Evolutionary conservation across 1,140 invertebrate genomes (phyloP), one percentile per base, ranked within the genome.

Genomic region (Hetaerina americana): DNA sequence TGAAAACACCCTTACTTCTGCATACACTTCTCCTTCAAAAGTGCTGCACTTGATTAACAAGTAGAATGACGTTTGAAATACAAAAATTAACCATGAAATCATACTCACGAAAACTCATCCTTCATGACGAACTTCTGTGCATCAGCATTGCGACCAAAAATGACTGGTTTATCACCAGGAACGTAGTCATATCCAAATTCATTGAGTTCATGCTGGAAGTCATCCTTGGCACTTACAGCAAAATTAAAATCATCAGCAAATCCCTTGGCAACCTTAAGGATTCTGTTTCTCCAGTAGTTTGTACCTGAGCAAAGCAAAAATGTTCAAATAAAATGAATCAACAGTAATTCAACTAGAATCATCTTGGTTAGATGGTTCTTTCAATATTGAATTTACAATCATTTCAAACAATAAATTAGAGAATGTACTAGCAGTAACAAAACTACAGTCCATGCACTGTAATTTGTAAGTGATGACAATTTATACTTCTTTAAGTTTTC

Each of bases 201-300:
- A 76, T 95, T 93, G 68, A 99, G 79, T 80, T 97, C 95, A 75
- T 95, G 89, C 74, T 93, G 91, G 86, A 97, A 97, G 74, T 96
- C 93, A 77, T 96, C 92, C 78, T 94, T 95, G 78, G 92, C 90
- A 78, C 93, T 91, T 72, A 99, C 85, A 3, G 95, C 96, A 83
- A 98, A 99, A 71, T 83, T 90, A 6, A 94, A 86, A 69, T 91
- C 87, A 5, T 87, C 85, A 66, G 86, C 84, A 81, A 90, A 91
- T 70, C 94, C 89, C 79, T 97, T 92, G 72, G 94, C 96, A 66
- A 98, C 94, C 85, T 98, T 98, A 72, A 97, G 84, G 28, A 98
- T 88, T 75, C 95, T 88, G 84, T 99, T 99, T 77, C 97, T 90
- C 96, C 97, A 99, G 84, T 99, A 99, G 82, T 99, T 99, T n/a